Base-by-base conservation (phyloP, 2,797 vertebrate species). In the Sebastiscus tertius region DNA sequence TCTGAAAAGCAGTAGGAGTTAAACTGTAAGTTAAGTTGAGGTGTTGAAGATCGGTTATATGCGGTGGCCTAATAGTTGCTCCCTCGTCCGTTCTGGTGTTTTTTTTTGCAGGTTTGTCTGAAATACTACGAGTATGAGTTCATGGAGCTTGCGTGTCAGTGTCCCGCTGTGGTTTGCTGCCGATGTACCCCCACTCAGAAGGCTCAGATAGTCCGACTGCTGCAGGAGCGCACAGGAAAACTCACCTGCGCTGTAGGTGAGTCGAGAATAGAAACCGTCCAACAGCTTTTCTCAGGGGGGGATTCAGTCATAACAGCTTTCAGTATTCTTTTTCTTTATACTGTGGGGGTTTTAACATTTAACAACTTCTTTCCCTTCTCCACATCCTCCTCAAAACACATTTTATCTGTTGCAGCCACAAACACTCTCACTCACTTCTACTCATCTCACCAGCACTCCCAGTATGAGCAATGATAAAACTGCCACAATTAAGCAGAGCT, bases 91-190 rank as follows among this genome's bases (percentile, higher is more conserved):
- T 54, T 83, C 10, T 67, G 2, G 36, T 77, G n/a, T 27, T 0
- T 75, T 75, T 52, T 82, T 52, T 64, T 62, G 27, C 90, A 97
- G 98, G 97, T 97, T 8, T 98, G 97, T 86, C 95, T 99, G 80
- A 99, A 98, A 87, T 99, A 97, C 93, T 99, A 99, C 0, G 98
- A 99, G 92, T 98, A 96, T 0, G 98, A 99, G 93, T 99, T 99
- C 92, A 99, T 99, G 98, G 98, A 99, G 92, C 94, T 99, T 71
- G 98, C 98, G 0, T 99, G 98, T 87, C 98, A 99, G 95, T 98
- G 98, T 92, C 98, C 98, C 0, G 97, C 98, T 0, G 98, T 99
- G 13, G 97, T 99, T 36, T 99, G 98, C 95, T 99, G 98, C 83
- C 96, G 98, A 72, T 99, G 98, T 0, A 97, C 98, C 0, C 98